Conservation (phyloP, 1,140 invertebrate species). For the Drosophila burlai region DNA sequence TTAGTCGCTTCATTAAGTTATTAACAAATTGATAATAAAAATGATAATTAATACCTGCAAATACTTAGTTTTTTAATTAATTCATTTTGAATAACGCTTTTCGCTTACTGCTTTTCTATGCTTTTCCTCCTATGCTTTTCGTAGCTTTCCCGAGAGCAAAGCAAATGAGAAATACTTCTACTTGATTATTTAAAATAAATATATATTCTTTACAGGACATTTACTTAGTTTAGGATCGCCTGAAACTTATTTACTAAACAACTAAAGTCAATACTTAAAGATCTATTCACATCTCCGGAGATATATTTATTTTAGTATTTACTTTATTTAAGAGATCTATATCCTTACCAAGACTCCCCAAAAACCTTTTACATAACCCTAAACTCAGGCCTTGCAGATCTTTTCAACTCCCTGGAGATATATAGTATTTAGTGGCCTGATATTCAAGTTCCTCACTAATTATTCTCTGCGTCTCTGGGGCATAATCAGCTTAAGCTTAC, state of each 20-base stretch:
- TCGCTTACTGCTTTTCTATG: conserved; percentile 36
- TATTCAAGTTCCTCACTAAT: not conserved
- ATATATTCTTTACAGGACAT: too few species aligned
- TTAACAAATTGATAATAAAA: conserved; percentile 43
- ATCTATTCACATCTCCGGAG: too few species aligned
- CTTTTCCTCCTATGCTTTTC: conserved; percentile 28
- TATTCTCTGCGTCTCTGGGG: conserved; percentile 8
- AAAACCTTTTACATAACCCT: too few species aligned
- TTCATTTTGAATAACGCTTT: conserved; percentile 25
- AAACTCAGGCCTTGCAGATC: not conserved
- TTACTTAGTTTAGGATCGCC: not conserved
- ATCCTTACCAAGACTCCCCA: too few species aligned
- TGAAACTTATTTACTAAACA: too few species aligned
- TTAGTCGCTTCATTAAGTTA: conserved; percentile 17
- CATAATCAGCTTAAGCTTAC: conserved; percentile 13
- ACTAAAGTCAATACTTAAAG: too few species aligned
- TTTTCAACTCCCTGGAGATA: not conserved
- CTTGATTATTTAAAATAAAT: not conserved
- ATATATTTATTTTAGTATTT: too few species aligned
- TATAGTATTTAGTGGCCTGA: not conserved
- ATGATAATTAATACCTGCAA: conserved; percentile 25
- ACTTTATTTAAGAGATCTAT: too few species aligned
- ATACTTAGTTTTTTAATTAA: conserved; percentile 31
- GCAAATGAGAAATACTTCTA: not conserved
- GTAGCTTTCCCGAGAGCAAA: conserved; percentile 16